Evolutionary conservation across 2,888 invertebrate genomes (phyloP).

Genomic region (Rosalia funebris): DNA sequence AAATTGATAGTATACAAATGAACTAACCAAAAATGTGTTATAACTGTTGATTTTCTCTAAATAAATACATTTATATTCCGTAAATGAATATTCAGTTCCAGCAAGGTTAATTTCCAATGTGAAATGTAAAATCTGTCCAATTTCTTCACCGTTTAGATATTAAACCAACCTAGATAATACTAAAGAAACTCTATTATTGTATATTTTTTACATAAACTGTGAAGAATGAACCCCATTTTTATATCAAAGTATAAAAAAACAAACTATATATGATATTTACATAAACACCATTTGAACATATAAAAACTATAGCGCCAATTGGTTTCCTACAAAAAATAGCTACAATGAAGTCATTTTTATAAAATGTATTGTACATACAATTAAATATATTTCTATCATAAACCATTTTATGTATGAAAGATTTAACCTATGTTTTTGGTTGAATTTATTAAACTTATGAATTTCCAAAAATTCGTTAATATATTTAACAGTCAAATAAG

Average conservation of each 20-base stretch:
- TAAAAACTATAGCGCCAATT: constrained; percentile 38
- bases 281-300: constrained; percentile 25
- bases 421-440: constrained; percentile 35
- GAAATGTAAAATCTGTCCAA: too few relatives aligned
- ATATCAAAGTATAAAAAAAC: neutral
- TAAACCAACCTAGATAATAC: too few relatives aligned
- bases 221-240: neutral
- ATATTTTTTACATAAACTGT: neutral
- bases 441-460: constrained; percentile 41
- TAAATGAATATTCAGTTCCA: neutral
- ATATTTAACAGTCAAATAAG: constrained; percentile 34
- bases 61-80: constrained; percentile 3
- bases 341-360: constrained; percentile 35
- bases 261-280: constrained; percentile 17
- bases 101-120: neutral
- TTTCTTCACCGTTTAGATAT: too few relatives aligned
- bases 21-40: too few relatives aligned
- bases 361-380: constrained; percentile 29
- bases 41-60: neutral
- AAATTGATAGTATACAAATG: too few relatives aligned
- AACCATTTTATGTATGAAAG: constrained; percentile 24
- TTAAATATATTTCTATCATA: constrained; percentile 19
- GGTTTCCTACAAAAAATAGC: constrained; percentile 31
- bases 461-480: constrained; percentile 53
- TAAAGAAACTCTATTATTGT: neutral